phyloP scores from a whole-genome alignment of 1,140 invertebrate genomes.

The Rhopalosiphum maidis region DNA sequence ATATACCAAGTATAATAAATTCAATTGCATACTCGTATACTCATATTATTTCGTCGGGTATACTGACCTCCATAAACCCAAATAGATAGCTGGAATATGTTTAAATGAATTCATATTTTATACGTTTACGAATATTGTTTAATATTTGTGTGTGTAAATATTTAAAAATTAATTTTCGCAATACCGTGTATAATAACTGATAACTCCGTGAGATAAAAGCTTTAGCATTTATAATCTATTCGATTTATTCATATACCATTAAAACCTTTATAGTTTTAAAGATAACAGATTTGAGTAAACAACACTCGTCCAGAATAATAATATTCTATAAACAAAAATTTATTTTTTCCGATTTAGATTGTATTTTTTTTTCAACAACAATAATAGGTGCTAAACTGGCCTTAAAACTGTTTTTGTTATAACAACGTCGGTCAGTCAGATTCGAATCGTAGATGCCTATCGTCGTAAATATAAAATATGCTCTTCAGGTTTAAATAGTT shows the following conservation, averaged over 20 bases:
- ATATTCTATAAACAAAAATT: background rate
- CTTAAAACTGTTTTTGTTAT: background rate
- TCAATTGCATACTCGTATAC: too few relatives aligned
- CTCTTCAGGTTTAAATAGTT: background rate
- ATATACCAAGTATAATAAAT: background rate
- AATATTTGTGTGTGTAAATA: background rate
- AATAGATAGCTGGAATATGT: background rate
- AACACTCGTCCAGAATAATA: background rate
- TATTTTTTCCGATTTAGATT: background rate
- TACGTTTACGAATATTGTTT: background rate
- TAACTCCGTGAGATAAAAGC: background rate
- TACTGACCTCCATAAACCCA: background rate
- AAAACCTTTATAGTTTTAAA: background rate
- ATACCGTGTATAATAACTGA: background rate
- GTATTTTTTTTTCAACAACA: background rate
- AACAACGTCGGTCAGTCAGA: background rate
- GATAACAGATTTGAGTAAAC: constrained; percentile 8
- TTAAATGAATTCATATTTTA: constrained; percentile 3
- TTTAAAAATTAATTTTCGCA: background rate
- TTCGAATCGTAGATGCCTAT: background rate
- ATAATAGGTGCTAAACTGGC: background rate
- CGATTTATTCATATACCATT: background rate
- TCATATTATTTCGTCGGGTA: background rate
- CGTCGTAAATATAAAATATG: background rate
- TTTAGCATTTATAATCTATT: background rate